Conservation (phyloP, 2,888 invertebrate genomes). For the Acronicta alni region DNA sequence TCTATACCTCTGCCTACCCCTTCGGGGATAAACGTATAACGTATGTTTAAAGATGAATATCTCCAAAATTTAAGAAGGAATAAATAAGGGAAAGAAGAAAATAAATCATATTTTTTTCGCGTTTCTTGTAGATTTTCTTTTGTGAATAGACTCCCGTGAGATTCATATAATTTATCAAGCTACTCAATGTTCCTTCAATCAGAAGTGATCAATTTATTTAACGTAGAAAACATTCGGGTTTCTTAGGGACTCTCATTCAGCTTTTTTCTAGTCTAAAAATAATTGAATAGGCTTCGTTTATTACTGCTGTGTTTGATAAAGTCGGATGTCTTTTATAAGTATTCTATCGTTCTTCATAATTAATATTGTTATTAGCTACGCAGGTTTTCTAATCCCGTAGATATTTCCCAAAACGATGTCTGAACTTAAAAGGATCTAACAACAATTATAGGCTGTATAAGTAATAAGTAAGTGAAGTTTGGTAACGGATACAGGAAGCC, state of each 20-base stretch:
- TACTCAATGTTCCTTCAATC: conserved; percentile 43
- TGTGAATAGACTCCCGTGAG: conserved; percentile 45
- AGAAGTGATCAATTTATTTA: conserved; percentile 57
- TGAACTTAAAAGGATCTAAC: no score
- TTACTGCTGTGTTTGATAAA: not conserved
- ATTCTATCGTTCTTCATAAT: no score
- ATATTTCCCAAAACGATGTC: no score
- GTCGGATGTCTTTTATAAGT: no score
- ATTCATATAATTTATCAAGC: conserved; percentile 54
- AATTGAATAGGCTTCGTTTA: not conserved
- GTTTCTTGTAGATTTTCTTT: conserved; percentile 39
- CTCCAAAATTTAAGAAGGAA: conserved; percentile 11
- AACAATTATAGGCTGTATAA: no score
- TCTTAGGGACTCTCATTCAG: conserved; percentile 10
- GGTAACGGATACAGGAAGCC: no score
- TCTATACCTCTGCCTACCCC: no score
- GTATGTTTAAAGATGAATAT: not conserved
- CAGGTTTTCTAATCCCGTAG: no score
- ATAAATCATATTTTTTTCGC: conserved; percentile 47
- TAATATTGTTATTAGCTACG: no score
- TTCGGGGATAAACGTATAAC: no score
- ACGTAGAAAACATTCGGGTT: conserved; percentile 34
- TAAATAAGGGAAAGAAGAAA: conserved; percentile 22
- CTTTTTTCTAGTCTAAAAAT: conserved; percentile 14
- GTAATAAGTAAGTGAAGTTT: no score